These are phyloP conservation scores for Heteromyza rotundicornis DNA, from an alignment of 2,888 invertebrate species.

Conservation along the genomic window DNA sequence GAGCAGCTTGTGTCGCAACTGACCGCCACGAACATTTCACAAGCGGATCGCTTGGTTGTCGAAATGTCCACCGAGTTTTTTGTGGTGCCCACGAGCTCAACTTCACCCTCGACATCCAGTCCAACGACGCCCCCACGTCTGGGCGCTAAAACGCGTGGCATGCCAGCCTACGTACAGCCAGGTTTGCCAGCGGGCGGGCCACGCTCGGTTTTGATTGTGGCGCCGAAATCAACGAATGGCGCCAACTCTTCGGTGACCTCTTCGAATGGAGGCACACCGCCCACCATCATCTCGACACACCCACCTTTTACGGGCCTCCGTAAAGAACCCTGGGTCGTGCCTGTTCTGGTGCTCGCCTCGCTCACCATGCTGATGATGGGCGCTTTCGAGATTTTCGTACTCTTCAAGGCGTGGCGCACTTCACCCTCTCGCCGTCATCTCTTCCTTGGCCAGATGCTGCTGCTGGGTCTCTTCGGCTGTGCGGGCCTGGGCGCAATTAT, in stretches of 20 bases:
- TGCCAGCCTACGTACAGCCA: slow-evolving; percentile 38
- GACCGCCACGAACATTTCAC: slow-evolving; percentile 48
- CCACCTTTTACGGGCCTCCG: slow-evolving; percentile 65
- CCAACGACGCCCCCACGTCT: slow-evolving; percentile 43
- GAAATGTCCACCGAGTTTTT: slow-evolving; percentile 89
- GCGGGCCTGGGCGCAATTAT: slow-evolving; percentile 81
- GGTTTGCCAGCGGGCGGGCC: slow-evolving; percentile 35
- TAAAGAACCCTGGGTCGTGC: slow-evolving; percentile 88
- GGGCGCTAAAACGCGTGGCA: slow-evolving; percentile 32
- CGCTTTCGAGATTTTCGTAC: slow-evolving; percentile 87
- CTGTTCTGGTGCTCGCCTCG: slow-evolving; percentile 82
- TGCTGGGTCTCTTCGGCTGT: slow-evolving; percentile 82
- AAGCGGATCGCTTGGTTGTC: slow-evolving; percentile 65
- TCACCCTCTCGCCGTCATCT: slow-evolving; percentile 85
- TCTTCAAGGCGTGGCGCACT: slow-evolving; percentile 83
- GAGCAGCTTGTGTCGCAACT: slow-evolving; percentile 25
- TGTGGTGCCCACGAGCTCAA: slow-evolving; percentile 68
- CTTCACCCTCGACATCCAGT: slow-evolving; percentile 44
- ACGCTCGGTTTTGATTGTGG: slow-evolving; percentile 48
- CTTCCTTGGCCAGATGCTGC: slow-evolving; percentile 84
- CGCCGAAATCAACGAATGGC: slow-evolving; percentile 35
- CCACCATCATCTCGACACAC: slow-evolving; percentile 56
- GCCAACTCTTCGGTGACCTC: slow-evolving; percentile 29
- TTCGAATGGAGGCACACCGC: slow-evolving; percentile 47
- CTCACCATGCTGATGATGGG: slow-evolving; percentile 84